These are phyloP conservation scores for Pitangus sulphuratus DNA, from an alignment of 2,797 vertebrate genomes.

Conservation along the genomic window DNA sequence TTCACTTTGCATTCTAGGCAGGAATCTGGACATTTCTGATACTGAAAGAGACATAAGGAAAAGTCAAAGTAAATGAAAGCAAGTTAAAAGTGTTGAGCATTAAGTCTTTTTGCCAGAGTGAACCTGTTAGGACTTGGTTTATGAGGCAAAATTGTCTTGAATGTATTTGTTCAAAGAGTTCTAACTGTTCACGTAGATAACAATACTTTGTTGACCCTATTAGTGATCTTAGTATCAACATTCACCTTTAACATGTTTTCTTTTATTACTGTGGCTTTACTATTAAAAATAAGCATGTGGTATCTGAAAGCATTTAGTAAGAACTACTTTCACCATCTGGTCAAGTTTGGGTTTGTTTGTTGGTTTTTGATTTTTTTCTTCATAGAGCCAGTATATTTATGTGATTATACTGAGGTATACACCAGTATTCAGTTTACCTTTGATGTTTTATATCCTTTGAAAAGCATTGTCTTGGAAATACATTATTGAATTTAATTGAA, in stretches of 20 bases:
- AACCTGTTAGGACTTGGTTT: neutral
- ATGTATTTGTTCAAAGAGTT: neutral
- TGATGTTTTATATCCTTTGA: neutral
- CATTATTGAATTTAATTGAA: neutral
- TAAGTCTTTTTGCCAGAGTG: neutral
- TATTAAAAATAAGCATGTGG: neutral
- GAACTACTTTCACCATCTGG: neutral
- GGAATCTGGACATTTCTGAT: constrained; percentile 5
- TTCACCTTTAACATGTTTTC: neutral
- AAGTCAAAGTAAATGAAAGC: constrained; percentile 4
- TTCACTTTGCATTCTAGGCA: constrained; percentile 23
- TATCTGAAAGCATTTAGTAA: neutral
- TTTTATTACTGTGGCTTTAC: neutral
- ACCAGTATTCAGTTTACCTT: neutral
- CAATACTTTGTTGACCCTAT: neutral
- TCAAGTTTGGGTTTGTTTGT: neutral
- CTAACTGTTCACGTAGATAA: neutral
- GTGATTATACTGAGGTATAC: neutral
- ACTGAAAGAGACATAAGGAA: constrained; percentile 5
- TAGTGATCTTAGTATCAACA: neutral
- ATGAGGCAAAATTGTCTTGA: neutral
- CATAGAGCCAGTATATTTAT: neutral
- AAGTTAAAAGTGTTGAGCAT: neutral
- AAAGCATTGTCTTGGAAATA: neutral
- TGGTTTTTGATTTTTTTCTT: neutral